A percentile compares a stretch with the other conserved stretches of the same genome.
Evolutionary conservation across 2,113 vertebrate genomes (phyloP).

Genomic region (Onychorhynchus coronatus): DNA sequence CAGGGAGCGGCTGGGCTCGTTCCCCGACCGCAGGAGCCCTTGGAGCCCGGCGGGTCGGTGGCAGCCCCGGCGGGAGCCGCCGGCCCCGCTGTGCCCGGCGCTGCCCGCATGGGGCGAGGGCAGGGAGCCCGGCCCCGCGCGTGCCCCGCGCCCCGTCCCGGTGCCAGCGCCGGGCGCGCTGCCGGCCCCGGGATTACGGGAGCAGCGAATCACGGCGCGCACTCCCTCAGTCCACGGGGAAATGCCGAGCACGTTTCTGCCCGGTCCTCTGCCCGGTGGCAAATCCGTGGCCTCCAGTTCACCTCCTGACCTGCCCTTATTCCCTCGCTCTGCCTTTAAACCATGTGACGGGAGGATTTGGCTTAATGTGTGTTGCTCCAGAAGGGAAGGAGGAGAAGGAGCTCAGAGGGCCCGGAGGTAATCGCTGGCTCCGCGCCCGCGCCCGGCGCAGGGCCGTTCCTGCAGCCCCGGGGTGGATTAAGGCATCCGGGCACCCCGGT

Average conservation of each 20-base stretch:
- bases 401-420: not conserved
- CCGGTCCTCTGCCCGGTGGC: not conserved
- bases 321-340: not conserved
- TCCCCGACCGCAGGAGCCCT: accelerated
- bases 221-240: not conserved
- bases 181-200: not conserved
- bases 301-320: conserved; percentile 21
- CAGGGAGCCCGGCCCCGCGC: not conserved
- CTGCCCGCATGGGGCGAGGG: not conserved
- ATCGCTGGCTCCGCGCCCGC: not conserved
- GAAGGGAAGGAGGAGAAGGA: not conserved
- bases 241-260: not conserved
- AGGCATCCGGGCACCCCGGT: accelerated
- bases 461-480: not conserved
- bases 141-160: not conserved
- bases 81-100: not conserved
- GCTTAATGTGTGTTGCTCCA: not conserved
- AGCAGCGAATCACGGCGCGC: not conserved
- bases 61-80: accelerated
- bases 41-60: not conserved
- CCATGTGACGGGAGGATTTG: conserved; percentile 41
- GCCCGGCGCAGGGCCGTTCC: not conserved
- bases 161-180: not conserved
- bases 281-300: conserved; percentile 27
- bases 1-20: accelerated